Base-by-base conservation (phyloP, 1,140 invertebrate species). In the Coenobita brevimanus region DNA sequence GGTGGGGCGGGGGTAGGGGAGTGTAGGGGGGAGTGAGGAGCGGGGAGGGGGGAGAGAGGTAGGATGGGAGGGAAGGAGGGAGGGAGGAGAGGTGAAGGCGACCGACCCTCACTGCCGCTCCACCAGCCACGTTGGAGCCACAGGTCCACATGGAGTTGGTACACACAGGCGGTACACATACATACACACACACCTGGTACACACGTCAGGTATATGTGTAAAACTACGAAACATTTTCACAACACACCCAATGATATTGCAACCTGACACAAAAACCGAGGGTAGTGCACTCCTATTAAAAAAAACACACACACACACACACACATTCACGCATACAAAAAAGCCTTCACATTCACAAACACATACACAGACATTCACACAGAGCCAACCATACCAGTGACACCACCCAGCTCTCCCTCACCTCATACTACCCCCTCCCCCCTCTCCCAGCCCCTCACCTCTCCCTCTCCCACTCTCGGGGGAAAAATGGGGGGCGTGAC, bases 51-150 rank as follows among this genome's bases (percentile, higher is more conserved):
- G 30, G 64, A 15, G 81, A 43, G 79, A 21, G 36, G 24, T 24
- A 43, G 80, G 21, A 27, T 38, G 43, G 38, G 73, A 41, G 76
- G 21, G 41, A 33, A 30, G 62, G 24, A 43, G 30, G 38, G 62
- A 3, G 62, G 38, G 67, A 3, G 83, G 60, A 54, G 60, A 46
- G 73, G 83, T 75, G 83, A 46, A 46, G 41, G 57, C 60, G 54
- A 62, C 83, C 57, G 67, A 64, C 75, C n/a, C n/a, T n/a, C n/a
- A n/a, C n/a, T n/a, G 69, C 43, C 43, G 83, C 71, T 85, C 73
- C 36, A 62, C 57, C 62, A 86, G 83, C 83, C 83, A 79, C 60
- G 73, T 79, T 69, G 83, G 83, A 86, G 83, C 75, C 83, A 79
- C 81, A 79, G 60, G 60, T 50, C 78, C 41, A 86, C 73, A 79